phyloP scores from a whole-genome alignment of 1,140 invertebrate species.

The Plodia interpunctella region DNA sequence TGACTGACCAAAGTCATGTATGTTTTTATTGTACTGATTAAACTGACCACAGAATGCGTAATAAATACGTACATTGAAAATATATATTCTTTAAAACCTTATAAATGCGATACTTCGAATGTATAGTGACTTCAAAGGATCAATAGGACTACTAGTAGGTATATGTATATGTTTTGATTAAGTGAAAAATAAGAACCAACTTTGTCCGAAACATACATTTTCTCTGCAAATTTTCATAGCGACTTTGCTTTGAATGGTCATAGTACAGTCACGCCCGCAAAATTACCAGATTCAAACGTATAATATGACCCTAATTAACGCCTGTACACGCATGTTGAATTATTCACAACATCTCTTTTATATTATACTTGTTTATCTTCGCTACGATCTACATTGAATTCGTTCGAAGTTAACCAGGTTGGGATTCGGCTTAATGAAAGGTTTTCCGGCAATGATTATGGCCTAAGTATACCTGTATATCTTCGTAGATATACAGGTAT shows the following conservation, averaged over 20 bases:
- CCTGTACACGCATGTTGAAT: slow-evolving; percentile 9
- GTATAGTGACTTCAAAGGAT: no score
- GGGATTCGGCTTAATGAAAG: background rate
- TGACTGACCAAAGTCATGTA: no score
- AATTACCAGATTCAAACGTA: slow-evolving; percentile 9
- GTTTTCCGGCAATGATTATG: background rate
- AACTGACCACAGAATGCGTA: no score
- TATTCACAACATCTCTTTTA: slow-evolving; percentile 13
- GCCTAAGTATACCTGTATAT: no score
- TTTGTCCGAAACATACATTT: background rate
- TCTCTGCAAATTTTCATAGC: background rate
- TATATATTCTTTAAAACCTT: no score
- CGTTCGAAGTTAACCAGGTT: background rate
- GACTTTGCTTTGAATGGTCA: background rate
- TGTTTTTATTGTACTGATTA: no score
- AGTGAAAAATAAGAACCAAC: no score
- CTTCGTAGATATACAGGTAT: no score
- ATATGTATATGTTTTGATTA: no score
- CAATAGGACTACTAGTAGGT: no score
- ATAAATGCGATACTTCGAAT: no score
- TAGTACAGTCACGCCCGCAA: slow-evolving; percentile 8
- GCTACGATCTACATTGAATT: slow-evolving; percentile 14
- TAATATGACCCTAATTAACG: slow-evolving; percentile 13
- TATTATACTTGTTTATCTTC: slow-evolving; percentile 12
- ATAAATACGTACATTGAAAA: no score